Evolutionary conservation across 2,113 vertebrate species (phyloP).

Genomic region (Geococcyx californianus): DNA sequence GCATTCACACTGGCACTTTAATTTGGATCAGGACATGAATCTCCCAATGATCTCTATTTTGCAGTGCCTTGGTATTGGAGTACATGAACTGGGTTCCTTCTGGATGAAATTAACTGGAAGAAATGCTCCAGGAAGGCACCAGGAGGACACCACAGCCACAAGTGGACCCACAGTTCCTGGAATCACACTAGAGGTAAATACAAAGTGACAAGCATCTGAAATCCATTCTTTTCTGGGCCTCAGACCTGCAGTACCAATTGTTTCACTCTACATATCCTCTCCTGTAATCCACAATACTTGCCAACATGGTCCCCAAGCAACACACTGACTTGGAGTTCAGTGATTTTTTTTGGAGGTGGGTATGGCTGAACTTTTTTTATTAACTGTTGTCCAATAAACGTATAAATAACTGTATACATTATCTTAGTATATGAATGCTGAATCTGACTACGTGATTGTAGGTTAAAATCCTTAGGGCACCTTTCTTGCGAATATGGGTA

Average conservation of each 20-base stretch:
- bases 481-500: background rate
- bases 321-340: background rate
- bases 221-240: background rate
- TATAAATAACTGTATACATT: background rate
- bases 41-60: background rate
- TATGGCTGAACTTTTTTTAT: background rate
- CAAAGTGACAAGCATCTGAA: background rate
- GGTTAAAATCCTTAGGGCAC: background rate
- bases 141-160: background rate
- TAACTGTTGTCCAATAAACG: background rate
- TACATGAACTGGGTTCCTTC: background rate
- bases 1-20: background rate
- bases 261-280: background rate
- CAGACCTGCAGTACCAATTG: background rate
- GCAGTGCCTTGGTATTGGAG: background rate
- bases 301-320: background rate
- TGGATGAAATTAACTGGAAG: background rate
- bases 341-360: background rate
- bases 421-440: background rate
- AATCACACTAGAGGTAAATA: background rate
- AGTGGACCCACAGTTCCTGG: background rate
- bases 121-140: background rate
- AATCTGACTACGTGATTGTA: background rate
- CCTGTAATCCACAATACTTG: background rate
- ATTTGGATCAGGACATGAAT: background rate